These are phyloP conservation scores for Himalopsyche japonica DNA, from an alignment of 2,888 invertebrate species.

Conservation along the genomic window DNA sequence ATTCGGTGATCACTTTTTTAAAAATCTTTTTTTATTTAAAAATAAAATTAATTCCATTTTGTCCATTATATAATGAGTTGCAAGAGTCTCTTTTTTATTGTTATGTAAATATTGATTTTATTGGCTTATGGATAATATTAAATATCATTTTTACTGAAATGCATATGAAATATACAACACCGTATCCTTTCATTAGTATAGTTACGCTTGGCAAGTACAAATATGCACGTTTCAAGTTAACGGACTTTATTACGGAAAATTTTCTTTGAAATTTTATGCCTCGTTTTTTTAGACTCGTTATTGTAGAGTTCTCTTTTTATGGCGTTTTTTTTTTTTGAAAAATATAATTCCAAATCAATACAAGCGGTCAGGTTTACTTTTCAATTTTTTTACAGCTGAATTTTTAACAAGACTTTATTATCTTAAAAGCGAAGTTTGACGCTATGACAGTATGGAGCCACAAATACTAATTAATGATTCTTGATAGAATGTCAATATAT, in stretches of 20 bases:
- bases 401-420: neutral
- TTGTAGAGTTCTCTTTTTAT: neutral
- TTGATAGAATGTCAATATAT: no score
- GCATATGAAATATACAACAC: neutral
- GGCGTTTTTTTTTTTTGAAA: neutral
- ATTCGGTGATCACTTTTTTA: no score
- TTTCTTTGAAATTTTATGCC: constrained; percentile 2
- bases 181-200: neutral
- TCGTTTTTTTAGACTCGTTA: neutral
- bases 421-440: no score
- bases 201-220: neutral
- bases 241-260: constrained; percentile 13
- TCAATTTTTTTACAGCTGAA: neutral
- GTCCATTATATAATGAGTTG: no score
- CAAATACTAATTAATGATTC: no score
- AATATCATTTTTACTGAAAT: no score
- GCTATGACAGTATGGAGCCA: no score
- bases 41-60: no score
- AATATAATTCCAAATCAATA: neutral
- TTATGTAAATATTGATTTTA: no score
- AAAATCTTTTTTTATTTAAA: no score
- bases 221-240: constrained; percentile 7
- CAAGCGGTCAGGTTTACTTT: neutral
- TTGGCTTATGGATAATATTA: no score
- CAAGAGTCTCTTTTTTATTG: no score